Evolutionary conservation across 2,888 invertebrate species (phyloP).

Genomic region (Phyto melanocephala): DNA sequence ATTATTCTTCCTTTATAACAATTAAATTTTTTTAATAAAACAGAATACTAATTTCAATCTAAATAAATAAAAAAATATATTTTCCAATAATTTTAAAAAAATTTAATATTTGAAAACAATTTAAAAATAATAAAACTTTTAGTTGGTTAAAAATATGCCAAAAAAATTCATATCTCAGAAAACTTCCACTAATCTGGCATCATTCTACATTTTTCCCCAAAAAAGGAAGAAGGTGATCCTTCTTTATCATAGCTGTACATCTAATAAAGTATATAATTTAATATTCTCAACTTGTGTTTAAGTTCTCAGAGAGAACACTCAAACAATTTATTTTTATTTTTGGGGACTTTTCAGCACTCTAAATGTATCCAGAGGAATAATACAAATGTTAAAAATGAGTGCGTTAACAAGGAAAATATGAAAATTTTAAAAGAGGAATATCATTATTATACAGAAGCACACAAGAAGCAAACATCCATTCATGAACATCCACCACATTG

Average conservation of each 20-base stretch:
- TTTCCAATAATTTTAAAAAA: no score
- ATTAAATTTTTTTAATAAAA: no score
- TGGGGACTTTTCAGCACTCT: slow-evolving; percentile 2
- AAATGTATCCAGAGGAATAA: slow-evolving; percentile 22
- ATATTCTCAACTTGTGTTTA: slow-evolving; percentile 42
- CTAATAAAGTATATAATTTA: background rate
- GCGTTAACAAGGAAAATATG: slow-evolving; percentile 19
- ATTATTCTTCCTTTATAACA: no score
- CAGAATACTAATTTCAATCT: no score
- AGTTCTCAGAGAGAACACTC: slow-evolving; percentile 33
- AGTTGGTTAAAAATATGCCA: background rate
- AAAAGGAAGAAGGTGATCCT: background rate
- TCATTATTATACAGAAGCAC: slow-evolving; percentile 28
- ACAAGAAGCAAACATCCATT: slow-evolving; percentile 8
- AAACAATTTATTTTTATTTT: background rate
- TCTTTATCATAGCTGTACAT: background rate
- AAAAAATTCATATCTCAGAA: no score
- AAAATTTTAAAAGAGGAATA: slow-evolving; percentile 5
- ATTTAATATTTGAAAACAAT: no score
- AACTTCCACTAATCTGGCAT: slow-evolving; percentile 1
- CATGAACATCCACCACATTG: slow-evolving; percentile 8
- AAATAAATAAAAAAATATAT: no score
- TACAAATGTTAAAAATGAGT: slow-evolving; percentile 3
- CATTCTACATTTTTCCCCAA: background rate
- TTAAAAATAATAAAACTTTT: no score